Conservation (phyloP, 2,797 vertebrate genomes). For the Pristis pectinata region DNA sequence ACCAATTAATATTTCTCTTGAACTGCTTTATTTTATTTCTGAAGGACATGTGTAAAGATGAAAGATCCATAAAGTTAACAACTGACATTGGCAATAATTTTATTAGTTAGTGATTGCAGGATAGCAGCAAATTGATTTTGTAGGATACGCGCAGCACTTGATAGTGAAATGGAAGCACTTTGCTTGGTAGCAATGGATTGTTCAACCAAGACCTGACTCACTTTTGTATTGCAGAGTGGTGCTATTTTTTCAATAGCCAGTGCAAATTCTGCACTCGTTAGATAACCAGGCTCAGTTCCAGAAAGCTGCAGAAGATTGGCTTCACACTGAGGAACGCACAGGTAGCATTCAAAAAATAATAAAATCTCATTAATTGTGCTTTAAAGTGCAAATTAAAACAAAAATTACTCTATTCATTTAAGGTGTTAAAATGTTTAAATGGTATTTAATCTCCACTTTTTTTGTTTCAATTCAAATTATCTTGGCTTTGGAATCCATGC, state of each 20-base stretch:
- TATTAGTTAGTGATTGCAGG: not conserved
- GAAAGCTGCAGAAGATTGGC: conserved; percentile 17
- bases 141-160: conserved; percentile 24
- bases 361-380: conserved; percentile 20
- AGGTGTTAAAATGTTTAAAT: conserved; percentile 26
- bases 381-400: conserved; percentile 34
- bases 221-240: conserved; percentile 21
- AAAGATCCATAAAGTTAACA: conserved; percentile 13
- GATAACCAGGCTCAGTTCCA: conserved; percentile 35
- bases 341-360: conserved; percentile 32
- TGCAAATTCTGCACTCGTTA: conserved; percentile 33
- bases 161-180: conserved; percentile 22
- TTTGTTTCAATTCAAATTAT: conserved; percentile 18
- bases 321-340: conserved; percentile 31
- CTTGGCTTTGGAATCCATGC: not conserved
- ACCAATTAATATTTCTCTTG: conserved; percentile 1
- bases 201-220: conserved; percentile 28
- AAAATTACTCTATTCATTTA: conserved; percentile 25
- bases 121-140: conserved; percentile 6
- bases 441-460: conserved; percentile 18
- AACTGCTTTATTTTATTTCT: not conserved
- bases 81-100: not conserved
- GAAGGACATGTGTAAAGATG: conserved; percentile 14
- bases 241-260: conserved; percentile 27
- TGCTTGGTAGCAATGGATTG: not conserved